phyloP scores from a whole-genome alignment of 1,140 invertebrate species.

The Ostrea edulis region DNA sequence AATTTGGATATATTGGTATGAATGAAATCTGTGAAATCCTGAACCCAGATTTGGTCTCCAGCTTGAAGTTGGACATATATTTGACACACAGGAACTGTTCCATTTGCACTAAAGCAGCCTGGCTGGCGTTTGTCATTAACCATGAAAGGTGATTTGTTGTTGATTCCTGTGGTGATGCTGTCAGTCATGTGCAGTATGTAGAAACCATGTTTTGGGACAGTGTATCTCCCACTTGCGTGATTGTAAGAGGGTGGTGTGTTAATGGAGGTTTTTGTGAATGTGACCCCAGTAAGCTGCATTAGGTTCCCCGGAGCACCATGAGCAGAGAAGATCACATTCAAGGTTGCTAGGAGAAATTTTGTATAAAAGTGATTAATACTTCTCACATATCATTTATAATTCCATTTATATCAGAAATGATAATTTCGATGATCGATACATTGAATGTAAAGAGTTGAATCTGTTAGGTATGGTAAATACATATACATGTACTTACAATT shows the following conservation, averaged over 20 bases:
- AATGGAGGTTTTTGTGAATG: not conserved
- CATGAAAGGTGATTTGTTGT: not conserved
- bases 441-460: no score
- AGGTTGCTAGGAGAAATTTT: not conserved
- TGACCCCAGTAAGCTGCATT: not conserved
- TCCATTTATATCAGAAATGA: no score
- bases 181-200: slow-evolving; percentile 6
- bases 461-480: not conserved
- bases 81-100: not conserved
- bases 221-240: not conserved
- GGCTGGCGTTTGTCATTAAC: not conserved
- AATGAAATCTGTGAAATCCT: not conserved
- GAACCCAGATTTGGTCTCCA: not conserved
- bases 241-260: not conserved
- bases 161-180: not conserved
- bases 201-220: not conserved
- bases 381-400: no score
- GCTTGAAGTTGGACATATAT: not conserved
- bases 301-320: not conserved
- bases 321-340: not conserved
- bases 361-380: not conserved
- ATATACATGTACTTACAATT: not conserved
- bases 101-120: not conserved
- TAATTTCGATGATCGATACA: no score
- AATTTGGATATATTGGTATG: not conserved